These are phyloP conservation scores for Crambe crambe DNA, from an alignment of 37 sponge, comb jelly and placozoan species.

Conservation along the genomic window DNA sequence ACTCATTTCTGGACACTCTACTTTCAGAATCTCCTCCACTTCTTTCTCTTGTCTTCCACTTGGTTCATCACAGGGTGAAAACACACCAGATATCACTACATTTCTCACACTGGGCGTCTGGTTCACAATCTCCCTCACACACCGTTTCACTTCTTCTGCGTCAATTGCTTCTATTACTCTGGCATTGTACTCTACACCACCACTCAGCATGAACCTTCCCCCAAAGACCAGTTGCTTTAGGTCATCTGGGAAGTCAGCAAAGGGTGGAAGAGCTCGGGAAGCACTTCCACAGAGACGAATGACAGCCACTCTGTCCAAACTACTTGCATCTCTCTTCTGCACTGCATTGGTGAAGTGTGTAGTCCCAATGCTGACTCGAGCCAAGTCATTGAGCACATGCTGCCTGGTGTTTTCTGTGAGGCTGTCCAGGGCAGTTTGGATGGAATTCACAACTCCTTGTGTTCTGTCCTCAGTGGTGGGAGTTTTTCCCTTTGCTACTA, in stretches of 20 bases:
- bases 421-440: slow-evolving; percentile 37
- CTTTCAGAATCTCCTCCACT: slow-evolving; percentile 45
- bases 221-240: slow-evolving; percentile 12
- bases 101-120: slow-evolving; percentile 40
- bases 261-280: slow-evolving; percentile 73
- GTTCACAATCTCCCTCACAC: slow-evolving; percentile 11
- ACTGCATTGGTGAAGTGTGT: slow-evolving; percentile 89
- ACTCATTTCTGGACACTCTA: slow-evolving; percentile 38
- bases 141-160: slow-evolving; percentile 37
- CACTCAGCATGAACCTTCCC: slow-evolving; percentile 45
- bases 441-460: slow-evolving; percentile 50
- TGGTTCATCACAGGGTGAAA: slow-evolving; percentile 60
- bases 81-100: slow-evolving; percentile 77
- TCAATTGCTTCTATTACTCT: slow-evolving; percentile 34
- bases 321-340: slow-evolving; percentile 42
- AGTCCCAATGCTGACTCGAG: slow-evolving; percentile 82
- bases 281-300: slow-evolving; percentile 77
- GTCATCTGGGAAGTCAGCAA: slow-evolving; percentile 75
- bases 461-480: slow-evolving; percentile 66
- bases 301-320: slow-evolving; percentile 61
- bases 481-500: slow-evolving; percentile 37
- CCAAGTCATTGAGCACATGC: background rate
- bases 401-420: background rate
- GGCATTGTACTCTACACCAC: slow-evolving; percentile 68
- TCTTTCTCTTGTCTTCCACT: slow-evolving; percentile 49